Percentiles rank a stretch among this genome's conserved stretches.
phyloP scores from a whole-genome alignment of 1,140 invertebrate genomes.

The Drosophila melanica region DNA sequence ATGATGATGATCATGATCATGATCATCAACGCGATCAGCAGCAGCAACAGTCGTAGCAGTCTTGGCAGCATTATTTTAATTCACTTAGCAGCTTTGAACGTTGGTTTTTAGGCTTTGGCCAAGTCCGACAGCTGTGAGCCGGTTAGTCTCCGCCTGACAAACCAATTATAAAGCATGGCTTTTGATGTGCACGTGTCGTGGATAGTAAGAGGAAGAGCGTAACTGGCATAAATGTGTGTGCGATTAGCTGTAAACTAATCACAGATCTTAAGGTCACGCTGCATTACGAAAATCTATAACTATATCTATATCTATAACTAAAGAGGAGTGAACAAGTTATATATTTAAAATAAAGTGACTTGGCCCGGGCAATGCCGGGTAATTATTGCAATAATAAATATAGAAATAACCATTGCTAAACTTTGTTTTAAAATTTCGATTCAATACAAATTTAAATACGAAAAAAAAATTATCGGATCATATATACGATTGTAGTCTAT shows the following conservation, averaged over 20 bases:
- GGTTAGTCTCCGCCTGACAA: constrained; percentile 62
- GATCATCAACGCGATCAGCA: constrained; percentile 42
- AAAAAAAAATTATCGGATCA: too few relatives aligned
- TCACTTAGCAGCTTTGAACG: constrained; percentile 69
- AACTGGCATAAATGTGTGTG: background rate
- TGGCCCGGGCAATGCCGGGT: too few relatives aligned
- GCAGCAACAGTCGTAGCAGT: constrained; percentile 16
- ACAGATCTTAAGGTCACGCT: background rate
- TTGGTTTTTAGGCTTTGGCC: constrained; percentile 47
- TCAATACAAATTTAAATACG: too few relatives aligned
- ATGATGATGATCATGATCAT: constrained; percentile 35
- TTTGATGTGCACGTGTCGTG: constrained; percentile 65
- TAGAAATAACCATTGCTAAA: too few relatives aligned
- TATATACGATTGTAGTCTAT: too few relatives aligned
- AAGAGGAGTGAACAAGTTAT: too few relatives aligned
- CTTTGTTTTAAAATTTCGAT: too few relatives aligned
- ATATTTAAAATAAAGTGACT: too few relatives aligned
- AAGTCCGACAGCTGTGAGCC: constrained; percentile 43
- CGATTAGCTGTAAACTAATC: constrained; percentile 5
- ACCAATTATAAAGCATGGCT: constrained; percentile 76
- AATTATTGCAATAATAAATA: too few relatives aligned
- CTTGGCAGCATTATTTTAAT: constrained; percentile 72
- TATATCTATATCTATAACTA: too few relatives aligned
- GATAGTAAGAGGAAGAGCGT: too few relatives aligned
- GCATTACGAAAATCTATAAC: too few relatives aligned